Conservation (phyloP, 2,113 vertebrate species). For the Blennius ocellaris region DNA sequence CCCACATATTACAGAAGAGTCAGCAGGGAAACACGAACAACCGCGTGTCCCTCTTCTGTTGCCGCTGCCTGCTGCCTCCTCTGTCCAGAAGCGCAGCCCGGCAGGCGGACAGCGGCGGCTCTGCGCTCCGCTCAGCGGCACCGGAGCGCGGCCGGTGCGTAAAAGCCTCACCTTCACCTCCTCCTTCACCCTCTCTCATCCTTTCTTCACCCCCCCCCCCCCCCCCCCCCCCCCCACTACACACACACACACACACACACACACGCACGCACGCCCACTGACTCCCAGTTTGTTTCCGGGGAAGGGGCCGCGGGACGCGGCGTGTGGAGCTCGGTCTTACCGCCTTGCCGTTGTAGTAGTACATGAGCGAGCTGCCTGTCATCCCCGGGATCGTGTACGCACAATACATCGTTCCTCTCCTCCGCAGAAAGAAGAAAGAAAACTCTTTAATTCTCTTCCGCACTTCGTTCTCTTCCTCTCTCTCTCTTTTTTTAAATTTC, state of each 20-base stretch:
- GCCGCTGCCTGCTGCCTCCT: too few species aligned
- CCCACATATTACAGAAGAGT: too few species aligned
- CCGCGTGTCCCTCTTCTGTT: too few species aligned
- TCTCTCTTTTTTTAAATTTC: background rate
- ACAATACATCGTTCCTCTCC: conserved; percentile 89
- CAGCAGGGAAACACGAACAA: too few species aligned
- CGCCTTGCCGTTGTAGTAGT: conserved; percentile 98
- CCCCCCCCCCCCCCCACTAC: background rate
- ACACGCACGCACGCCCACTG: background rate
- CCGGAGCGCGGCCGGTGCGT: too few species aligned
- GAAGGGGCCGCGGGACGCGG: conserved; percentile 19
- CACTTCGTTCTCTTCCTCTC: background rate
- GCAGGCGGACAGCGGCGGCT: too few species aligned
- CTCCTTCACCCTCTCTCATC: too few species aligned
- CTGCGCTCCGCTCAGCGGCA: too few species aligned
- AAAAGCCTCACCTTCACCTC: too few species aligned
- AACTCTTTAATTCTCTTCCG: conserved; percentile 28
- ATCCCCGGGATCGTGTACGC: conserved; percentile 96
- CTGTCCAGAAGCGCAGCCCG: too few species aligned
- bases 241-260: background rate
- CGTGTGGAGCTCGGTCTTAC: conserved; percentile 82
- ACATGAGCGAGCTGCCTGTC: conserved; percentile 93
- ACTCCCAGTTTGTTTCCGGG: conserved; percentile 34
- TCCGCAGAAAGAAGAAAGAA: conserved; percentile 38
- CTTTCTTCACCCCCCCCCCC: too few species aligned